Percentiles rank a stretch among this genome's conserved stretches.
Conservation (phyloP, 2,797 vertebrate species). For the Centropyge bicolor region DNA sequence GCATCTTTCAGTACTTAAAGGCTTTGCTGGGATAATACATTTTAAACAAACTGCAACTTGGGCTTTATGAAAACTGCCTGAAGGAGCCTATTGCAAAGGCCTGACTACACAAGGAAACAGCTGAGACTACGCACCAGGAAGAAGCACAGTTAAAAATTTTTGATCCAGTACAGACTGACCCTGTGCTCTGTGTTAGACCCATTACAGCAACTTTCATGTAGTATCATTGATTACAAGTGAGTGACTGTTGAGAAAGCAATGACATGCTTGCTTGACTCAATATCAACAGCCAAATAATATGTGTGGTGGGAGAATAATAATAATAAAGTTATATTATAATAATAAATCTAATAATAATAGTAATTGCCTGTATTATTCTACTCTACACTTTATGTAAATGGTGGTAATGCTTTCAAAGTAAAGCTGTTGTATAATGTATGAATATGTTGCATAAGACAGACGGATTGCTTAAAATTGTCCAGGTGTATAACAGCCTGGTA, state of each 20-base stretch:
- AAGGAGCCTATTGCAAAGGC: conserved; percentile 2
- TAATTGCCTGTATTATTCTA: neutral
- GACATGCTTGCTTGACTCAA: neutral
- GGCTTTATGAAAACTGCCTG: conserved; percentile 4
- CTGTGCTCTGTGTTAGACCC: neutral
- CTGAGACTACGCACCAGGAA: conserved; percentile 1
- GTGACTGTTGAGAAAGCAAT: neutral
- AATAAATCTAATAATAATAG: no score
- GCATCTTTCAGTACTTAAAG: neutral
- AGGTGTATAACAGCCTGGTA: neutral
- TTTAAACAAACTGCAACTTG: conserved; percentile 3
- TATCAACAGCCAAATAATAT: neutral
- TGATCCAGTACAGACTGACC: conserved; percentile 3
- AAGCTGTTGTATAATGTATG: neutral
- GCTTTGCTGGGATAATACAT: conserved; percentile 17
- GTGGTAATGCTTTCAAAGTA: neutral
- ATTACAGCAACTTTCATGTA: neutral
- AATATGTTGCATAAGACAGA: neutral
- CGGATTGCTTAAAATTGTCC: neutral
- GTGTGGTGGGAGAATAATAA: neutral
- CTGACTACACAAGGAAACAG: neutral
- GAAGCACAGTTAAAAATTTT: neutral
- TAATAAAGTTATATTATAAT: neutral
- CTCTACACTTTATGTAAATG: neutral
- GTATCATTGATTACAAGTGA: conserved; percentile 7